These are phyloP conservation scores for Chloropsis hardwickii DNA, from an alignment of 2,113 vertebrate species.

Conservation along the genomic window DNA sequence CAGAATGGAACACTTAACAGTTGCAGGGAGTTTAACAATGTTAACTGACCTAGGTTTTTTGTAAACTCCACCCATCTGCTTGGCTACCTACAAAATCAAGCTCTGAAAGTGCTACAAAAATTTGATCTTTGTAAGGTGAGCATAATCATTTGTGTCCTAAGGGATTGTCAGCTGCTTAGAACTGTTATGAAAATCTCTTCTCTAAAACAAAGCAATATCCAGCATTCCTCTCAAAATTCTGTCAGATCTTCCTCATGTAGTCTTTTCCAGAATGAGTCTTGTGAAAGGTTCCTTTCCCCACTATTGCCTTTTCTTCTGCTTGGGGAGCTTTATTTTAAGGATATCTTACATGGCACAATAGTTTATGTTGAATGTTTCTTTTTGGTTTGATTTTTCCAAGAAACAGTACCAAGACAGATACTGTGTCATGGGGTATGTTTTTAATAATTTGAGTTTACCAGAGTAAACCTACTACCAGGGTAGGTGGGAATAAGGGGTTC, in stretches of 20 bases:
- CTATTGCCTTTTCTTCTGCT: background rate
- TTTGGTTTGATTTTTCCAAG: background rate
- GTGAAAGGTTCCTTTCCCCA: background rate
- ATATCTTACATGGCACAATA: background rate
- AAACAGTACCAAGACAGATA: background rate
- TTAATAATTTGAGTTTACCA: background rate
- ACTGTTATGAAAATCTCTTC: background rate
- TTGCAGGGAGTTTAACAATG: background rate
- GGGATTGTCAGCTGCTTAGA: background rate
- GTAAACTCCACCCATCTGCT: background rate
- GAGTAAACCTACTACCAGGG: background rate
- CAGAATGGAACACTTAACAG: background rate
- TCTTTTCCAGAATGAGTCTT: background rate
- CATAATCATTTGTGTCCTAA: background rate
- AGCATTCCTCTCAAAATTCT: background rate
- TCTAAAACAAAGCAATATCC: background rate
- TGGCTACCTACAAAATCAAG: background rate
- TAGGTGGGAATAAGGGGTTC: background rate
- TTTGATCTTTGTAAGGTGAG: background rate
- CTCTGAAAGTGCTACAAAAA: background rate
- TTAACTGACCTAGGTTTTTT: background rate
- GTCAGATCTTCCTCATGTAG: background rate
- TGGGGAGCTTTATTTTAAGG: background rate
- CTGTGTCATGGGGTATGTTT: background rate
- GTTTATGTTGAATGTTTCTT: background rate